These are phyloP conservation scores for Strongylocentrotus purpuratus DNA, from an alignment of 35 echinoderm and acorn worm genomes.

Conservation along the genomic window DNA sequence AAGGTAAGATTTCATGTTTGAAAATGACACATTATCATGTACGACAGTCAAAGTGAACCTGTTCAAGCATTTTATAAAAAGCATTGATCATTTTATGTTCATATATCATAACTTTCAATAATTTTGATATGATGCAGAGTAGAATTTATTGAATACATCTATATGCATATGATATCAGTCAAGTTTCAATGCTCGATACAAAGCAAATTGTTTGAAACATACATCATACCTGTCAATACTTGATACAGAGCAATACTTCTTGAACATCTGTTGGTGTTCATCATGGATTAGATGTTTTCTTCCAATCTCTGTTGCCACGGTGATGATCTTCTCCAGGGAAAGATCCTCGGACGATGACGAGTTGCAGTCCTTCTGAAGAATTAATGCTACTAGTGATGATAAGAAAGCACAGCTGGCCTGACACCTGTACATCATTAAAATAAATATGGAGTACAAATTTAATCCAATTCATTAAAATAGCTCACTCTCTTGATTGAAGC, in stretches of 20 bases:
- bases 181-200: too few species aligned
- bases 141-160: too few species aligned
- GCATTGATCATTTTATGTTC: too few species aligned
- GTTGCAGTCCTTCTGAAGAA: conserved; percentile 66
- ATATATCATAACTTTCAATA: too few species aligned
- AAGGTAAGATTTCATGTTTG: too few species aligned
- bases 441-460: neutral
- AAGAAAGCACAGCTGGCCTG: conserved; percentile 69
- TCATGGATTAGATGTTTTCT: conserved; percentile 46
- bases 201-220: neutral
- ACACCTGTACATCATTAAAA: conserved; percentile 43
- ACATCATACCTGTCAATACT: conserved; percentile 54
- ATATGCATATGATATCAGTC: too few species aligned
- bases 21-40: too few species aligned
- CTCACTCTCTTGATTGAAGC: neutral
- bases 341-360: neutral
- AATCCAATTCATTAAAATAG: neutral
- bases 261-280: conserved; percentile 56
- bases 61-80: too few species aligned
- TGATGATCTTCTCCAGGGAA: conserved; percentile 40
- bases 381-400: conserved; percentile 57
- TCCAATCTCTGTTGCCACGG: conserved; percentile 52
- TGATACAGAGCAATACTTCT: conserved; percentile 42
- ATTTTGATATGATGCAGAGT: too few species aligned
- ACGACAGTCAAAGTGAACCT: too few species aligned